Conservation (phyloP, 2,113 vertebrate genomes). For the Barnardius zonarius region DNA sequence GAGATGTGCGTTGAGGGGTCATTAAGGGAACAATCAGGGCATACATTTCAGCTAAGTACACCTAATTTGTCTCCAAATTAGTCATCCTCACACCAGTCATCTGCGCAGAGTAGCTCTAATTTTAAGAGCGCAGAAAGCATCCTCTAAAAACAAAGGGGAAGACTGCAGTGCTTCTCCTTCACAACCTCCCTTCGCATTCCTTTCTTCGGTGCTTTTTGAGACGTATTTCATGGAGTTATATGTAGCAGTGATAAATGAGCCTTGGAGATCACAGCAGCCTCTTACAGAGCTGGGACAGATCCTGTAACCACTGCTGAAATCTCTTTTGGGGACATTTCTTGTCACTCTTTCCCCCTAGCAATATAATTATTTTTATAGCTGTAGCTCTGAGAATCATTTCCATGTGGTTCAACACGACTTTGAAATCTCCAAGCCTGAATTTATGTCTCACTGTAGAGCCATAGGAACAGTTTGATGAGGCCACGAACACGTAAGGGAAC, state of each 20-base stretch:
- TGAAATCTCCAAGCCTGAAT: not conserved
- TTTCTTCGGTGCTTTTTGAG: not conserved
- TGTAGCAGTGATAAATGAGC: not conserved
- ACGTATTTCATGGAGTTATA: not conserved
- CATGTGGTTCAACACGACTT: not conserved
- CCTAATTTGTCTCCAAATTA: slow-evolving; percentile 28
- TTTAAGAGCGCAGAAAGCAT: not conserved
- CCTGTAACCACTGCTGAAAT: not conserved
- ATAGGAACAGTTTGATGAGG: not conserved
- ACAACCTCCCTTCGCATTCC: not conserved
- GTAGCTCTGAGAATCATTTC: not conserved
- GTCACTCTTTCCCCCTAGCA: not conserved
- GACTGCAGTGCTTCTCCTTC: not conserved
- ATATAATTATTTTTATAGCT: slow-evolving; percentile 6
- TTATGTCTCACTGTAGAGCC: not conserved
- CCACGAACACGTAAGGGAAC: not conserved
- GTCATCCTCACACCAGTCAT: not conserved
- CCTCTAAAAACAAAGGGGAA: not conserved
- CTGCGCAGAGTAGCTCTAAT: not conserved
- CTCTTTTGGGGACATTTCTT: not conserved
- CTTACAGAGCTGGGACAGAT: not conserved
- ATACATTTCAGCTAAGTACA: not conserved
- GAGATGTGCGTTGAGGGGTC: not conserved
- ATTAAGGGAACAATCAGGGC: not conserved
- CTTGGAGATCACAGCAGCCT: not conserved